Evolutionary conservation across 2,888 invertebrate species (phyloP).

Genomic region (Drosophila quasianomalipes): DNA sequence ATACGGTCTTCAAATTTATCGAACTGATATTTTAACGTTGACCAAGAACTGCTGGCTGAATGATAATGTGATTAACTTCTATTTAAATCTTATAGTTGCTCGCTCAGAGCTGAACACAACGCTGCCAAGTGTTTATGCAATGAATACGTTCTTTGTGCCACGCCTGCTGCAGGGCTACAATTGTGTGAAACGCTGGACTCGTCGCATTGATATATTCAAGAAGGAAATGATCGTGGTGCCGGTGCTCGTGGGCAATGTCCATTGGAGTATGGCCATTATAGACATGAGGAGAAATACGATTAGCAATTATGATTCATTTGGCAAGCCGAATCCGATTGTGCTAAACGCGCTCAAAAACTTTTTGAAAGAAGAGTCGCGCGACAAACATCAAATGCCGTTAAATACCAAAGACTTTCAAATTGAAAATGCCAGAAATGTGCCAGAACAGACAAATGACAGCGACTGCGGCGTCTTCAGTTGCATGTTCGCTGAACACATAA

Average conservation of each 20-base stretch:
- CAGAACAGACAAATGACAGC: constrained; percentile 97
- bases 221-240: constrained; percentile 95
- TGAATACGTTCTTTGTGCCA: constrained; percentile 98
- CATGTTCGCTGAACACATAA: constrained; percentile 97
- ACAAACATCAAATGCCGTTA: constrained; percentile 92
- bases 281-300: constrained; percentile 91
- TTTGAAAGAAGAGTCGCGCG: constrained; percentile 92
- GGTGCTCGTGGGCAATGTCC: constrained; percentile 95
- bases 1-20: constrained; percentile 80
- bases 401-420: constrained; percentile 90
- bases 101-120: constrained; percentile 88
- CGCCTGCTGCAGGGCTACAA: constrained; percentile 91
- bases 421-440: constrained; percentile 91
- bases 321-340: constrained; percentile 91
- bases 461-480: constrained; percentile 99
- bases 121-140: constrained; percentile 92
- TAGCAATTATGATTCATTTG: constrained; percentile 97
- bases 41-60: constrained; percentile 87
- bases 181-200: constrained; percentile 95
- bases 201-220: constrained; percentile 92
- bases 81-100: constrained; percentile 96
- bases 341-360: constrained; percentile 91
- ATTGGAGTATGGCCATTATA: constrained; percentile 97
- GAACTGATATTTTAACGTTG: too few species aligned
- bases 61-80: constrained; percentile 98